Percentiles rank a stretch among this genome's conserved stretches.
Conservation (phyloP, 1,140 invertebrate species). For the Tyrophagus putrescentiae region DNA sequence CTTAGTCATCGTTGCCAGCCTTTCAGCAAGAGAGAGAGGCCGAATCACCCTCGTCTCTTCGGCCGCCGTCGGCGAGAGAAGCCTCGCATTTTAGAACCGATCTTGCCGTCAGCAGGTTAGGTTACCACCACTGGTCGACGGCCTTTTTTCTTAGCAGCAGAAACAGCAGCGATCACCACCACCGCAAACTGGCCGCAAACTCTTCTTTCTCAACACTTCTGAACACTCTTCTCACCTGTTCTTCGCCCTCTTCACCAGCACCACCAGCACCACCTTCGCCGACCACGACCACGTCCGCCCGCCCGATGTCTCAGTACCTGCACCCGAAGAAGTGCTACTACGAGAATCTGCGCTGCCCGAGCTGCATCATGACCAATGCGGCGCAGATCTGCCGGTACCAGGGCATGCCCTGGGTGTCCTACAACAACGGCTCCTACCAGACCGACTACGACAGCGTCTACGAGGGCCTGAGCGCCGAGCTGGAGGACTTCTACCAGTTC, state of each 20-base stretch:
- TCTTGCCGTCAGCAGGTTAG: too few relatives aligned
- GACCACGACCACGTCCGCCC: neutral
- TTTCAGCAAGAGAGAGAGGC: too few relatives aligned
- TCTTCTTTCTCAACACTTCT: neutral
- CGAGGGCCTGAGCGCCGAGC: constrained; percentile 72
- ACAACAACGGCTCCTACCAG: neutral
- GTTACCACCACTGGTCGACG: too few relatives aligned
- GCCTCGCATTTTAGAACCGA: too few relatives aligned
- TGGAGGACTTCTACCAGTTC: constrained; percentile 84
- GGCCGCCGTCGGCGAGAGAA: too few relatives aligned
- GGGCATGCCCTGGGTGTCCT: neutral
- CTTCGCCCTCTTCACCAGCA: neutral
- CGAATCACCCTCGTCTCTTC: too few relatives aligned
- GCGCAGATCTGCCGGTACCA: neutral
- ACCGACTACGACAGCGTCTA: neutral
- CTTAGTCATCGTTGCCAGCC: too few relatives aligned
- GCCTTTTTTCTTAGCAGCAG: too few relatives aligned
- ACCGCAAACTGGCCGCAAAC: neutral
- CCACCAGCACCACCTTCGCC: neutral
- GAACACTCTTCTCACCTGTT: neutral
- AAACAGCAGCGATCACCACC: too few relatives aligned
- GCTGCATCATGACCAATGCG: neutral
- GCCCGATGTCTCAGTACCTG: neutral
- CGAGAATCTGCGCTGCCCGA: neutral
- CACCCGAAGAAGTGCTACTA: neutral